Evolutionary conservation across 2,888 invertebrate species (phyloP), one percentile per base, ranked within the genome.

Genomic region (Philereme transversata): DNA sequence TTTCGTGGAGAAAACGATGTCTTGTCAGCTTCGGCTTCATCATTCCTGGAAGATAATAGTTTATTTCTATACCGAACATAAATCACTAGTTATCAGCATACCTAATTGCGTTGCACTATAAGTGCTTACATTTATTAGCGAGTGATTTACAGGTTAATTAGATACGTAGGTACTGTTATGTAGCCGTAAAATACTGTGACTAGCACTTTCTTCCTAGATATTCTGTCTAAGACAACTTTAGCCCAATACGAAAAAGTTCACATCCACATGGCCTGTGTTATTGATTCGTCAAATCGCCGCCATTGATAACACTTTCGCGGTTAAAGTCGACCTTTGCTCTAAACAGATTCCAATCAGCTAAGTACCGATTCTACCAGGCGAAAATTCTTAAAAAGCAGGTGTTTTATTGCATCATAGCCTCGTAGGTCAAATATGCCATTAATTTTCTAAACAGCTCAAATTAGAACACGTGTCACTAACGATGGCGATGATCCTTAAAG

Each of bases 251-350:
- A 8, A 49, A 52, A 45, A 49, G 9, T 61, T 57, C 62, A 51
- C 60, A 58, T 67, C 73, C 83, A 84, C 82, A 84, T 84, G 82
- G 79, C 71, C 65, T 51, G 60, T 55, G 61, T 68, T 87, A 89
- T 90, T 74, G 90, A 90, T 90, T 84, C 69, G 78, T 74, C 84
- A 82, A 89, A 89, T 84, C 69, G 79, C 74, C 84, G 84, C 83
- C 83, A 84, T 86, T 74, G 68, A 65, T 62, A 65, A 67, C 58
- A 70, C 57, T 77, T 80, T 77, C 74, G 74, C 79, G 79, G 68
- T 76, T 70, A 78, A 82, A 78, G 36, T 44, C 51, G 5, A 9
- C 43, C 6, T 22, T 10, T n/a, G 11, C 43, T 11, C 43, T 38
- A 43, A 8, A 36, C 22, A 38, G 33, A 58, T 58, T 52, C 52